Conservation (phyloP, 2,797 vertebrate genomes). For the Bovichtus diacanthus region DNA sequence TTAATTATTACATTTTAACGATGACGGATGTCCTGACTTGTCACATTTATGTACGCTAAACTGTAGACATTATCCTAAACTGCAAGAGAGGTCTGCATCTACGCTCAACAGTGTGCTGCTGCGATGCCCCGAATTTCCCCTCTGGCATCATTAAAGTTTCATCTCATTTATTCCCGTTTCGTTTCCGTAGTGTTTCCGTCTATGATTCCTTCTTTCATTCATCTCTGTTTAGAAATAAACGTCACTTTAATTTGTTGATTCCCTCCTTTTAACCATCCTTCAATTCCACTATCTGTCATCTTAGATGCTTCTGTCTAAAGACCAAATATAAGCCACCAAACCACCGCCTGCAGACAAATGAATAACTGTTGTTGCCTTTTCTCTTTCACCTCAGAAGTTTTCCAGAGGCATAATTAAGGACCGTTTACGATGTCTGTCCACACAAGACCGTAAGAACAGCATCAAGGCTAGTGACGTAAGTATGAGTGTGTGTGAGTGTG, state of each 20-base stretch:
- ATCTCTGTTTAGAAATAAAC: constrained; percentile 17
- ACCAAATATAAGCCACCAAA: constrained; percentile 22
- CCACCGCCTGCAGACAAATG: constrained; percentile 48
- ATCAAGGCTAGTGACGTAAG: constrained; percentile 53
- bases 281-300: constrained; percentile 34
- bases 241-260: neutral
- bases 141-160: constrained; percentile 59
- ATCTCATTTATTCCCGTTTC: constrained; percentile 51
- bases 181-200: constrained; percentile 27
- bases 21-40: neutral
- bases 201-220: constrained; percentile 22
- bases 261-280: constrained; percentile 36
- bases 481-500: constrained; percentile 27
- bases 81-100: constrained; percentile 8
- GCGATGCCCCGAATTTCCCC: constrained; percentile 30
- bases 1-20: constrained; percentile 21
- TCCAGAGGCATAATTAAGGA: constrained; percentile 62
- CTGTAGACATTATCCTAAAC: constrained; percentile 16
- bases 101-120: constrained; percentile 32
- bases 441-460: constrained; percentile 48
- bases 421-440: constrained; percentile 59
- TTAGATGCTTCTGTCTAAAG: constrained; percentile 18
- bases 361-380: constrained; percentile 34
- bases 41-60: constrained; percentile 10
- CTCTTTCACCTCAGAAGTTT: constrained; percentile 18